Base-by-base conservation (phyloP, 1,140 invertebrate species). In the Zaprionus capensis region DNA sequence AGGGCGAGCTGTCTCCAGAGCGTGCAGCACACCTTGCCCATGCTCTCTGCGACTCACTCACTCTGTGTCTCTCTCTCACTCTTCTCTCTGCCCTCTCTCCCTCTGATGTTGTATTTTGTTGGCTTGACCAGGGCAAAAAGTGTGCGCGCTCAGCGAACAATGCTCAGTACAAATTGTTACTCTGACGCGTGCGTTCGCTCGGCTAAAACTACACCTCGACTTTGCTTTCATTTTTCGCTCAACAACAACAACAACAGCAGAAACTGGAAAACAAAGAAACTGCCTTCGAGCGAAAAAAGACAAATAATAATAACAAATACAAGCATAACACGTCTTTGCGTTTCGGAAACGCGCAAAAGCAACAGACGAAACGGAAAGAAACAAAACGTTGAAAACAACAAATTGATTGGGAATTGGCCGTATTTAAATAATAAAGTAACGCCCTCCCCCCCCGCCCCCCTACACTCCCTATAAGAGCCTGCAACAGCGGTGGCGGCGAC, bases 191-290 rank as follows among this genome's bases (percentile, higher is more conserved):
- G 70, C 81, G 71, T 58, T 87, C 56, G 63, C 66, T 87, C 56
- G 63, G 17, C 66, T 55, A 38, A 63, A 51, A 51, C 46, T 24
- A 51, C 77, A 88, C 63, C 75, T 65, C 67, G 84, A 75, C 49
- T 73, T 81, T 56, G 69, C 55, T 76, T 86, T 66, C 58, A 73
- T 51, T 80, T 76, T 86, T 69, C 63, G 73, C 57, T 80, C 65
- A 22, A 44, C 22, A 12, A 34, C 31, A 58, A 71, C 55, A 59
- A 71, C 31, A 70, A 72, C 62, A 70, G 56, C 49, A 58, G 58
- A 69, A 46, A 65, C 56, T 67, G 31, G 69, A 63, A 77, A 80
- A 88, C 72, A 88, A 88, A 88, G 82, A 91, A 88, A 88, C 81
- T 76, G 79, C 56, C 68, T 59, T 75, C 66, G 38, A 70, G 72